Conservation (phyloP, 2,113 vertebrate genomes). For the Nothobranchius kuhntae region DNA sequence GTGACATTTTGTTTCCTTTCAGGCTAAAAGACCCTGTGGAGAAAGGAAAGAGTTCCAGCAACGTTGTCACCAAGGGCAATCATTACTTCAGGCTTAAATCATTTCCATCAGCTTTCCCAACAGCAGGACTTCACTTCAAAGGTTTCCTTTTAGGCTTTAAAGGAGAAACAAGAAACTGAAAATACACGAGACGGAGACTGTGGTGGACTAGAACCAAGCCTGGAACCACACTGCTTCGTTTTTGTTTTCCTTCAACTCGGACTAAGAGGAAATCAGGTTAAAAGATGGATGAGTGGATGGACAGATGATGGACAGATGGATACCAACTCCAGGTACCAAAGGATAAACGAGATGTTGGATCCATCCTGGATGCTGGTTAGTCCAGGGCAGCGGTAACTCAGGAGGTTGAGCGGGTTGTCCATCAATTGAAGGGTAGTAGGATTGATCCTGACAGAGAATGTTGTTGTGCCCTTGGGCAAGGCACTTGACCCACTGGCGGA, state of each 20-base stretch:
- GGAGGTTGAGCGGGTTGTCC: no score
- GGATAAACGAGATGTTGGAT: no score
- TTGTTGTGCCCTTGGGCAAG: no score
- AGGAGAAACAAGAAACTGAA: neutral
- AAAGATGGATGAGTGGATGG: neutral
- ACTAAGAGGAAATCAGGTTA: neutral
- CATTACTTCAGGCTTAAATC: neutral
- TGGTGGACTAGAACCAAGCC: neutral
- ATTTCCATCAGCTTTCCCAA: neutral
- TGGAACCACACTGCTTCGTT: neutral
- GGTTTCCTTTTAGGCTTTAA: neutral
- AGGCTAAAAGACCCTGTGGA: slow-evolving; percentile 21
- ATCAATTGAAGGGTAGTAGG: no score
- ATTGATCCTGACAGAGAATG: no score
- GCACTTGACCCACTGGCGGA: no score
- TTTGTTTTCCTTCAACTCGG: no score
- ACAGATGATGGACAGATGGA: no score
- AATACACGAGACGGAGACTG: neutral
- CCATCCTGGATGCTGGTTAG: no score
- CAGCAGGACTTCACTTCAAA: neutral
- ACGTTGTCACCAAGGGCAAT: neutral
- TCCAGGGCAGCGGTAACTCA: no score
- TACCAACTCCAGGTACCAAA: no score
- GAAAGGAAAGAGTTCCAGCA: slow-evolving; percentile 6
- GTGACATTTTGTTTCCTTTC: slow-evolving; percentile 47